phyloP scores from a whole-genome alignment of 2,113 vertebrate genomes.

The Oreochromis spilurus region DNA sequence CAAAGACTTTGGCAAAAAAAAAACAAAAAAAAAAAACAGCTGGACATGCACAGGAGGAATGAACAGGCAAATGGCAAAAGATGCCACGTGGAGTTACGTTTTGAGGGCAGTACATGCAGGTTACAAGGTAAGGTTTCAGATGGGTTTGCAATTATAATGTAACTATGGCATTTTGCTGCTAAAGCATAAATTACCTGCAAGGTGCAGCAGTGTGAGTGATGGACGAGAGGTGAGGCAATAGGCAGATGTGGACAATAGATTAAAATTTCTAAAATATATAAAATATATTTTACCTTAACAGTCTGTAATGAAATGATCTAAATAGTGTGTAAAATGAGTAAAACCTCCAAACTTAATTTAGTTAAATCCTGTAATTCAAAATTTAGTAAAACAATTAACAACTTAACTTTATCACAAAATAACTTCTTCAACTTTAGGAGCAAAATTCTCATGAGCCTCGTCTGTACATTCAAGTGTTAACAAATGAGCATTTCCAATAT shows the following conservation, averaged over 20 bases:
- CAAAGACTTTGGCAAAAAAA: not conserved
- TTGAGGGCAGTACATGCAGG: not conserved
- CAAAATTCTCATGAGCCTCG: not conserved
- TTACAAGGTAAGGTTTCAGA: not conserved
- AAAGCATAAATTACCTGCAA: not conserved
- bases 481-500: not conserved
- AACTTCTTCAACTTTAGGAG: not conserved
- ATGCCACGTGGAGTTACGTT: not conserved
- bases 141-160: not conserved
- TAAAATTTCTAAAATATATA: not conserved
- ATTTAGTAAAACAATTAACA: not conserved
- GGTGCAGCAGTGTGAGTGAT: not conserved
- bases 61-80: not conserved
- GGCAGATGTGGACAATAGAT: not conserved
- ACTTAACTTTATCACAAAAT: not conserved
- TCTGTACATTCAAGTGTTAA: not conserved
- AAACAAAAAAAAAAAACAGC: not conserved
- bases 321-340: not conserved
- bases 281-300: not conserved
- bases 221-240: not conserved
- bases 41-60: not conserved
- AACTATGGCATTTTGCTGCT: not conserved
- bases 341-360: not conserved
- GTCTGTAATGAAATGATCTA: not conserved
- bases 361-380: not conserved